Evolutionary conservation across 2,888 invertebrate genomes (phyloP).

Genomic region (Cheilosia soror): DNA sequence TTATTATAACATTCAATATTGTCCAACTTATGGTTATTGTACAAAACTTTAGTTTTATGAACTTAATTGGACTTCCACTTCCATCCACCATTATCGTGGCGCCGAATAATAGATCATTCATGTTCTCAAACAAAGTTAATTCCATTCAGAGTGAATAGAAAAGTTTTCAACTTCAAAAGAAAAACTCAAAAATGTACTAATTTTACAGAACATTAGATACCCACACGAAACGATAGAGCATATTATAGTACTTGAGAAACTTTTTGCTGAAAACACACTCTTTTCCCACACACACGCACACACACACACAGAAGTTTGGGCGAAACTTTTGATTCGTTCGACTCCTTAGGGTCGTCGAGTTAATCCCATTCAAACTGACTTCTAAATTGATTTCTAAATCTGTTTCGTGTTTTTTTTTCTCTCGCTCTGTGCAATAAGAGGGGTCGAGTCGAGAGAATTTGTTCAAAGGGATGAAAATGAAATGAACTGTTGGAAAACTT

Average conservation of each 20-base stretch:
- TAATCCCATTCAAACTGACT: slow-evolving; percentile 71
- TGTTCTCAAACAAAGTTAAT: not conserved
- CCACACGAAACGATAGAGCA: slow-evolving; percentile 33
- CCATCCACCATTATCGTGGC: not conserved
- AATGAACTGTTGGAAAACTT: slow-evolving; percentile 71
- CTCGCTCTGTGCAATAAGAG: not conserved
- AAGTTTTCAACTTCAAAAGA: slow-evolving; percentile 25
- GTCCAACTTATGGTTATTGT: not conserved
- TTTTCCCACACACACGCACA: not conserved
- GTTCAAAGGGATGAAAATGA: slow-evolving; percentile 30
- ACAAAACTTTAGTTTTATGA: not conserved
- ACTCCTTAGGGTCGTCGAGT: slow-evolving; percentile 50
- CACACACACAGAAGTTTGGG: not conserved
- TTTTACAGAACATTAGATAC: slow-evolving; percentile 71
- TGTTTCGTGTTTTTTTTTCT: slow-evolving; percentile 29
- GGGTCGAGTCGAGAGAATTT: slow-evolving; percentile 7
- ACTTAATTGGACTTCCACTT: not conserved
- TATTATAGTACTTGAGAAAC: slow-evolving; percentile 28
- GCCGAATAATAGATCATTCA: not conserved
- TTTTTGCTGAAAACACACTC: not conserved
- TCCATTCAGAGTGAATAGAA: slow-evolving; percentile 18
- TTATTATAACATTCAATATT: not conserved
- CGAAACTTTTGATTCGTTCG: slow-evolving; percentile 11
- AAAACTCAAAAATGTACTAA: slow-evolving; percentile 46
- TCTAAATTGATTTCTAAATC: slow-evolving; percentile 71